Percentiles rank a stretch among this genome's conserved stretches.
These are phyloP conservation scores for Phataginus tricuspis DNA, from an alignment of 2,797 vertebrate species.

Conservation along the genomic window DNA sequence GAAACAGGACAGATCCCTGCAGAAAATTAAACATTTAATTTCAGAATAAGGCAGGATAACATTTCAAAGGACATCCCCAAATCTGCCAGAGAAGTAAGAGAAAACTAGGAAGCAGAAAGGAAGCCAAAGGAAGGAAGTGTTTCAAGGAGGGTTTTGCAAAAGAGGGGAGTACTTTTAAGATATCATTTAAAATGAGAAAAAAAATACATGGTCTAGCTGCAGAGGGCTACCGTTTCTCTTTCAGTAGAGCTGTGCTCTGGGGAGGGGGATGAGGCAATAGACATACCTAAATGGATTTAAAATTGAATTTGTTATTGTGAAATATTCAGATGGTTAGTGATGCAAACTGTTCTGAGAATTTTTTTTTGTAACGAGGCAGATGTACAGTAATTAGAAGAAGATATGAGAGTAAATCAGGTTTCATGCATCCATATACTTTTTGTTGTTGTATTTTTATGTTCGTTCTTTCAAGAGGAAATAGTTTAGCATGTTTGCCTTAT, in stretches of 20 bases:
- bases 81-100: neutral
- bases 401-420: neutral
- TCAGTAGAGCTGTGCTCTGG: neutral
- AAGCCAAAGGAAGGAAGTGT: neutral
- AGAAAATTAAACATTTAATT: neutral
- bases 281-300: rapidly evolving
- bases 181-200: neutral
- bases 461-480: neutral
- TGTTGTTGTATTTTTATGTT: neutral
- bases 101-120: neutral
- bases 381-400: neutral
- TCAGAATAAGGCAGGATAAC: neutral
- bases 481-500: neutral
- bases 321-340: neutral
- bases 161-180: neutral
- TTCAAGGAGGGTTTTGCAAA: neutral
- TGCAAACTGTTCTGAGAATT: neutral
- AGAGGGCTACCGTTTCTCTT: neutral
- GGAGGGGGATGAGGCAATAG: neutral
- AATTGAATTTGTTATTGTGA: neutral
- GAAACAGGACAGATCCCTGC: neutral
- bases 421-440: neutral
- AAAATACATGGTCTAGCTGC: neutral
- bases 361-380: neutral
- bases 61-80: neutral